Conservation (phyloP, 37 sponge, comb jelly and placozoan species). For the Corticium candelabrum region DNA sequence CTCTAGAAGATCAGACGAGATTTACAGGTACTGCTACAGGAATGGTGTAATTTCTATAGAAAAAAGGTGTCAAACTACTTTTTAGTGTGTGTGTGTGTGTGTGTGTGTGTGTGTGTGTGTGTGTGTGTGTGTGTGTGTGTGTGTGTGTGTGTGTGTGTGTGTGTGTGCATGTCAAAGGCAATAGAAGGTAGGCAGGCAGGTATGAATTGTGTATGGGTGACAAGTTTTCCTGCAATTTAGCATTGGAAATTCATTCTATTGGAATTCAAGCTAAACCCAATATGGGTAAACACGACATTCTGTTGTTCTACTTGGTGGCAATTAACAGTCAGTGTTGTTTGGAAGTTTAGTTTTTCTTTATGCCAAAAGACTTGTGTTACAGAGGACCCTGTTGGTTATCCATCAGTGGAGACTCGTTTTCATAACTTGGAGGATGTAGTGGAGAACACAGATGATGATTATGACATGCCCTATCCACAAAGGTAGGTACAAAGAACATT, state of each 20-base stretch:
- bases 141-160: too few relatives aligned
- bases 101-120: too few relatives aligned
- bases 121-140: too few relatives aligned
- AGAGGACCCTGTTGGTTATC: slow-evolving; percentile 18
- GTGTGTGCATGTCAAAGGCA: too few relatives aligned
- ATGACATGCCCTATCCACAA: slow-evolving; percentile 23
- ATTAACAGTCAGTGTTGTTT: too few relatives aligned
- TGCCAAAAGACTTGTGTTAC: too few relatives aligned
- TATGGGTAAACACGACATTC: slow-evolving; percentile 15
- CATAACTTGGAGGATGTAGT: slow-evolving; percentile 33
- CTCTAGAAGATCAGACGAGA: slow-evolving; percentile 19
- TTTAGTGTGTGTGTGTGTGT: too few relatives aligned
- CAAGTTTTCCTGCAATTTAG: not conserved
- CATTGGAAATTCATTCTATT: slow-evolving; percentile 13
- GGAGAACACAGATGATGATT: slow-evolving; percentile 24
- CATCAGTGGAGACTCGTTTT: slow-evolving; percentile 29
- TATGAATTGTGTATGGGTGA: not conserved
- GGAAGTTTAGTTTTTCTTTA: slow-evolving; percentile 14
- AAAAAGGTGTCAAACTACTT: too few relatives aligned
- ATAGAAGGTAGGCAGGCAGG: too few relatives aligned
- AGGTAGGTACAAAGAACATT: slow-evolving; percentile 11
- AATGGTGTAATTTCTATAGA: not conserved
- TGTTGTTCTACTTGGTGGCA: slow-evolving; percentile 40
- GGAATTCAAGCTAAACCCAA: slow-evolving; percentile 31
- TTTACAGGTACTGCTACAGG: slow-evolving; percentile 19